These are phyloP conservation scores for Manacus vitellinus DNA, from an alignment of 2,113 vertebrate species.

Conservation along the genomic window DNA sequence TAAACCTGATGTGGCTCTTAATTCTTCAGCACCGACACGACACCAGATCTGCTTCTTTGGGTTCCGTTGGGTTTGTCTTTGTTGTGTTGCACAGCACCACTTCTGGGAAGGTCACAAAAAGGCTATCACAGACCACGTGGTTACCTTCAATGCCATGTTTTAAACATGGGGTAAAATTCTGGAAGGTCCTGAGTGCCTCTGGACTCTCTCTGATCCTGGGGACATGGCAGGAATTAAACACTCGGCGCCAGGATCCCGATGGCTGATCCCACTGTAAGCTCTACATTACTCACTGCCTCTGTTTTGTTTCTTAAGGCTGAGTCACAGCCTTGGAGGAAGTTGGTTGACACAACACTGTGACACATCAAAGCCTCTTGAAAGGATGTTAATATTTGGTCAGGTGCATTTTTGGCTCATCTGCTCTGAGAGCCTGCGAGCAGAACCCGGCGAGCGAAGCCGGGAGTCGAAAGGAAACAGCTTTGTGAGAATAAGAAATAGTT, in stretches of 20 bases:
- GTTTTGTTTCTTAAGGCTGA: constrained; percentile 12
- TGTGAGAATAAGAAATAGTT: constrained; percentile 43
- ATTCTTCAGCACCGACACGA: background rate
- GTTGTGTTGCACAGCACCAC: fast-evolving
- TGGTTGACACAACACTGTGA: background rate
- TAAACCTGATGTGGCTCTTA: background rate
- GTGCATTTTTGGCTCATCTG: constrained; percentile 50
- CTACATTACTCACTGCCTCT: background rate
- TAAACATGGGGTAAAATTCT: background rate
- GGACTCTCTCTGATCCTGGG: background rate
- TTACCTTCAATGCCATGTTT: fast-evolving
- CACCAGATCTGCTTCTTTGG: background rate
- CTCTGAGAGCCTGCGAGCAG: background rate
- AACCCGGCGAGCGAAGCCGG: background rate
- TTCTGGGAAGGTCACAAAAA: background rate
- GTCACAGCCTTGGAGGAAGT: background rate
- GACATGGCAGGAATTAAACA: background rate
- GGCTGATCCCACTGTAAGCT: background rate
- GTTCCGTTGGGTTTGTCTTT: background rate
- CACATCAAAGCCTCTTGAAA: constrained; percentile 41
- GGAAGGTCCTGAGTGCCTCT: background rate
- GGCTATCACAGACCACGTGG: fast-evolving
- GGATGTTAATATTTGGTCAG: constrained; percentile 73
- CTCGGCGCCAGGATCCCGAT: fast-evolving
- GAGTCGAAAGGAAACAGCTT: constrained; percentile 38